These are phyloP conservation scores for Rhea americana DNA, from an alignment of 2,113 vertebrate genomes.

Conservation along the genomic window DNA sequence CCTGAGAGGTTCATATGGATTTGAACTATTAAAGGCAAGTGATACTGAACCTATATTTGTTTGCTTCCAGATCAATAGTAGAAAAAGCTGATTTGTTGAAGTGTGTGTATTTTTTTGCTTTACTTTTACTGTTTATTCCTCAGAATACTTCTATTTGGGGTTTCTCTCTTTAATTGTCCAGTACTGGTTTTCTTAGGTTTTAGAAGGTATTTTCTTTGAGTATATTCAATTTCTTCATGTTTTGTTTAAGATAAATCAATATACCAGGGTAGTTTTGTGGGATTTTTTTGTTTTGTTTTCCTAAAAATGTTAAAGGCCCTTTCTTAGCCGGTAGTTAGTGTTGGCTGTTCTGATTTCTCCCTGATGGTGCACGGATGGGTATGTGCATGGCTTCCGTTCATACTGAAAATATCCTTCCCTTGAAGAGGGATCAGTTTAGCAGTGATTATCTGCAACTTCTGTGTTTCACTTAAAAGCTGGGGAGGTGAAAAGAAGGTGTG, in stretches of 20 bases:
- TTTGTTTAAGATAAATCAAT: neutral
- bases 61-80: neutral
- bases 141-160: neutral
- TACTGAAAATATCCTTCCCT: neutral
- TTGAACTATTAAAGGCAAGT: neutral
- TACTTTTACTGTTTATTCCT: neutral
- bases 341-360: neutral
- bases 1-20: neutral
- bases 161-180: neutral
- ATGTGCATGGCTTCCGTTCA: neutral
- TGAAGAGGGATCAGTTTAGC: neutral
- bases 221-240: neutral
- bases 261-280: neutral
- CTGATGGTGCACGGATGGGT: conserved; percentile 2
- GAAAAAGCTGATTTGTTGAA: neutral
- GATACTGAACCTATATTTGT: neutral
- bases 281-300: neutral
- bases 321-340: neutral
- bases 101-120: neutral
- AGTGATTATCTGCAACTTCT: neutral
- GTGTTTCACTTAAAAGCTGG: neutral
- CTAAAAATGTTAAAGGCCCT: neutral
- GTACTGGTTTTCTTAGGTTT: neutral
- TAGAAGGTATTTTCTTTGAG: neutral
- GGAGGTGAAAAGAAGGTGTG: accelerated